Percentiles rank a stretch among this genome's conserved stretches.
Evolutionary conservation across 1,140 invertebrate species (phyloP).

Genomic region (Caenorhabditis briggsae): DNA sequence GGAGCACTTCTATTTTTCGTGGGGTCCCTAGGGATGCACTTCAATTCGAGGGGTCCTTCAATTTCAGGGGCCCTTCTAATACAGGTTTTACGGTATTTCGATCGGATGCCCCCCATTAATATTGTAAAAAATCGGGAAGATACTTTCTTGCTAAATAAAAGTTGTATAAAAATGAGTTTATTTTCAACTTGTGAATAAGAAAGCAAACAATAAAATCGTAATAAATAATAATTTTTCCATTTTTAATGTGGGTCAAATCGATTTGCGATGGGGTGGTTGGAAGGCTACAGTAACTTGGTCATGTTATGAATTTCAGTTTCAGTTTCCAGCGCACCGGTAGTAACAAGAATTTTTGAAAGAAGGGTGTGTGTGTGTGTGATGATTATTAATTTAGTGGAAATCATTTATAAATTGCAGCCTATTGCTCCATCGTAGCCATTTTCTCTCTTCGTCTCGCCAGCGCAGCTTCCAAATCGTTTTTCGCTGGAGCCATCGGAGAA

Average conservation of each 20-base stretch:
- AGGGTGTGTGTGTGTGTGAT: not conserved
- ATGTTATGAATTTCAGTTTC: constrained; percentile 37
- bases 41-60: too few relatives aligned
- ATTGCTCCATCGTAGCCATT: constrained; percentile 43
- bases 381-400: too few relatives aligned
- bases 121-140: too few relatives aligned
- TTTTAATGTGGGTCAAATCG: constrained; percentile 8
- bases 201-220: not conserved
- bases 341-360: constrained; percentile 50
- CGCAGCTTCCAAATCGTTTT: constrained; percentile 61
- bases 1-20: too few relatives aligned
- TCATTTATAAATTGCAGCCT: not conserved
- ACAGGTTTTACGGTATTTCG: too few relatives aligned
- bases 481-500: constrained; percentile 33
- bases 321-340: constrained; percentile 48
- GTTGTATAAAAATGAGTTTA: too few relatives aligned
- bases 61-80: too few relatives aligned
- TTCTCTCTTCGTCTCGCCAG: constrained; percentile 58
- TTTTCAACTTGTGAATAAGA: not conserved
- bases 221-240: constrained; percentile 33
- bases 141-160: too few relatives aligned
- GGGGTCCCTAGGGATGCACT: too few relatives aligned
- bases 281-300: constrained; percentile 27
- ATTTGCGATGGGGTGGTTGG: constrained; percentile 34
- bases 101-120: too few relatives aligned